phyloP scores from a whole-genome alignment of 2,113 vertebrate genomes.

The Pluvianellus socialis region DNA sequence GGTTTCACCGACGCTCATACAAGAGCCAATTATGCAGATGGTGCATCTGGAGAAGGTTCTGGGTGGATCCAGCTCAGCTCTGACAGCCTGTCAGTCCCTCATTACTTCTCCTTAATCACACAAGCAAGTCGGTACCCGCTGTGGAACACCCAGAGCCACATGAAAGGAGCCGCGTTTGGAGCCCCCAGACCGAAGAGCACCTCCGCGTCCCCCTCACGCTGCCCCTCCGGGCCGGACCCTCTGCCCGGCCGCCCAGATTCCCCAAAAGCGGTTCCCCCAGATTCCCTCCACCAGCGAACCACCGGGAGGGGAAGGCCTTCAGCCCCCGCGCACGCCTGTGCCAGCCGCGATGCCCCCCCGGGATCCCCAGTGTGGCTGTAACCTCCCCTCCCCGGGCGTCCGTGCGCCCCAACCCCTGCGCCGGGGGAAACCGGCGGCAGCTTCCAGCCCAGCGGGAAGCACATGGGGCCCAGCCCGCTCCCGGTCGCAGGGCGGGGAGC shows the following conservation, averaged over 20 bases:
- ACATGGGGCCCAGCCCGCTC: background rate
- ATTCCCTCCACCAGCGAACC: background rate
- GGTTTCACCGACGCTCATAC: background rate
- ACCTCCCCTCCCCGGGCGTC: background rate
- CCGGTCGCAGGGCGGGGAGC: background rate
- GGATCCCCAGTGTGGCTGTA: accelerated
- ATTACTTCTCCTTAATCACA: background rate
- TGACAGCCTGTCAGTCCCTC: background rate
- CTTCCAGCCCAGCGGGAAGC: background rate
- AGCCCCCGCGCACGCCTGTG: no score
- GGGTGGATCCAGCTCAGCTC: constrained; percentile 31
- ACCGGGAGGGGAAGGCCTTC: no score
- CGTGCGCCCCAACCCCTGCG: background rate
- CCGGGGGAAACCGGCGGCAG: background rate
- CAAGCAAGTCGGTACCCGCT: background rate
- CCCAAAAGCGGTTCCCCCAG: no score
- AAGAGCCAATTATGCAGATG: constrained; percentile 13
- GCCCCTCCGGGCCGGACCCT: background rate
- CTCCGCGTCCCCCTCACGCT: accelerated
- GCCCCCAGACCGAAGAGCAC: accelerated
- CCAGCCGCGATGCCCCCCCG: no score
- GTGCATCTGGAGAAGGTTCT: constrained; percentile 49
- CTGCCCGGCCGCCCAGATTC: no score
- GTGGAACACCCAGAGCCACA: background rate
- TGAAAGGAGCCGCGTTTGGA: background rate